Conservation (phyloP, 2,797 vertebrate genomes). For the Tiaroga cobitis region DNA sequence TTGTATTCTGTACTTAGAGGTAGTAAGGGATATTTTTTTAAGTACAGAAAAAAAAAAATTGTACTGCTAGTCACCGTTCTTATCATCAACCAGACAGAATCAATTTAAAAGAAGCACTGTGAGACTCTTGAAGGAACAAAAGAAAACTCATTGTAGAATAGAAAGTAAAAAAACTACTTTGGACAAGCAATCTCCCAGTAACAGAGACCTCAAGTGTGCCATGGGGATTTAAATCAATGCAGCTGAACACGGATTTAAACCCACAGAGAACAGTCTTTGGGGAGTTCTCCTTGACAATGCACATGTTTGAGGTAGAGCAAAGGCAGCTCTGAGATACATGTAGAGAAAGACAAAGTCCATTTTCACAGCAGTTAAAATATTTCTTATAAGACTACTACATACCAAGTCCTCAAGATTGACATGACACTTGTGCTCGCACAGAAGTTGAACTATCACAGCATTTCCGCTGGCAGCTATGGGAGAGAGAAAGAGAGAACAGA, state of each 20-base stretch:
- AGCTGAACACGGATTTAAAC: slow-evolving; percentile 32
- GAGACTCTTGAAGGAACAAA: neutral
- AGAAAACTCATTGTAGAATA: slow-evolving; percentile 6
- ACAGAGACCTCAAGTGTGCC: slow-evolving; percentile 54
- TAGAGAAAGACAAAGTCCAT: slow-evolving; percentile 13
- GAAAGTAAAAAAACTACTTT: neutral
- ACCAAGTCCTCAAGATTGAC: slow-evolving; percentile 89
- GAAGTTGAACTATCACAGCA: slow-evolving; percentile 83
- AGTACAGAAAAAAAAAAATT: neutral
- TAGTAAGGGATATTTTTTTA: too few relatives aligned
- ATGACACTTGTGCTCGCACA: slow-evolving; percentile 88
- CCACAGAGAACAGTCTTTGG: slow-evolving; percentile 36
- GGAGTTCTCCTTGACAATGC: slow-evolving; percentile 32
- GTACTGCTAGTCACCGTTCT: slow-evolving; percentile 15
- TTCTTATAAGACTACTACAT: slow-evolving; percentile 68
- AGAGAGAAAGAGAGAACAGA: slow-evolving; percentile 46
- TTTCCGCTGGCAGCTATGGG: slow-evolving; percentile 84
- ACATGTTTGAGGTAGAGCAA: slow-evolving; percentile 47
- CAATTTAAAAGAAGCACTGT: slow-evolving; percentile 18
- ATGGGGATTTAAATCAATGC: slow-evolving; percentile 37
- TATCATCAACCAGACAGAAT: slow-evolving; percentile 18
- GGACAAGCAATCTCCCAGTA: slow-evolving; percentile 42
- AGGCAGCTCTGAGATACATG: slow-evolving; percentile 23
- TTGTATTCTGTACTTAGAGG: too few relatives aligned
- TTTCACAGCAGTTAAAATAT: neutral